Percentiles rank a stretch among this genome's conserved stretches.
phyloP scores from a whole-genome alignment of 35 echinoderm and acorn worm genomes.

The Heliocidaris tuberculata region DNA sequence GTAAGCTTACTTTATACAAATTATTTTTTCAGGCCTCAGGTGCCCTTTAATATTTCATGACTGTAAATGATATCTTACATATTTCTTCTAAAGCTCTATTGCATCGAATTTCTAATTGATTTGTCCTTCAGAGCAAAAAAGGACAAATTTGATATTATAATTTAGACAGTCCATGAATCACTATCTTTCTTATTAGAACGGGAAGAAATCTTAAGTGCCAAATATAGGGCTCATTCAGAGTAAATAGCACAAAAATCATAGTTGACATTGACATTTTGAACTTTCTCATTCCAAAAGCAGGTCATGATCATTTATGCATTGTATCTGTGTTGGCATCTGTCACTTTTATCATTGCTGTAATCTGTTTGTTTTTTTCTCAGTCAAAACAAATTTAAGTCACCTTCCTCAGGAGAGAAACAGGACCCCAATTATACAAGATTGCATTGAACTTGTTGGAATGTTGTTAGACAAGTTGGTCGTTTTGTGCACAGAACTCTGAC shows the following conservation, averaged over 20 bases:
- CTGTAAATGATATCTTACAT: too few species aligned
- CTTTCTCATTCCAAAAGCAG: not conserved
- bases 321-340: too few species aligned
- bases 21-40: too few species aligned
- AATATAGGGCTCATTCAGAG: not conserved
- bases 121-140: too few species aligned
- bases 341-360: not conserved
- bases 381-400: not conserved
- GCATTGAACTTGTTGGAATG: not conserved
- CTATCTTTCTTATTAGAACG: not conserved
- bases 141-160: not conserved
- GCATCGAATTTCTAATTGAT: too few species aligned
- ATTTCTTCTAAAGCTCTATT: too few species aligned
- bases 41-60: too few species aligned
- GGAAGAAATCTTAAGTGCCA: not conserved
- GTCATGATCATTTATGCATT: too few species aligned
- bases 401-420: not conserved
- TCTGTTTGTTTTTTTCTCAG: not conserved
- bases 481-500: too few species aligned
- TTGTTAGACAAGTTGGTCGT: too few species aligned
- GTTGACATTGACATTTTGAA: not conserved
- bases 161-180: not conserved
- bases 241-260: not conserved
- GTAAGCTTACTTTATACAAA: too few species aligned
- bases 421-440: not conserved